Conservation (phyloP, 64 coral and sea anemone genomes). For the Hydrozoanthus tunicans region DNA sequence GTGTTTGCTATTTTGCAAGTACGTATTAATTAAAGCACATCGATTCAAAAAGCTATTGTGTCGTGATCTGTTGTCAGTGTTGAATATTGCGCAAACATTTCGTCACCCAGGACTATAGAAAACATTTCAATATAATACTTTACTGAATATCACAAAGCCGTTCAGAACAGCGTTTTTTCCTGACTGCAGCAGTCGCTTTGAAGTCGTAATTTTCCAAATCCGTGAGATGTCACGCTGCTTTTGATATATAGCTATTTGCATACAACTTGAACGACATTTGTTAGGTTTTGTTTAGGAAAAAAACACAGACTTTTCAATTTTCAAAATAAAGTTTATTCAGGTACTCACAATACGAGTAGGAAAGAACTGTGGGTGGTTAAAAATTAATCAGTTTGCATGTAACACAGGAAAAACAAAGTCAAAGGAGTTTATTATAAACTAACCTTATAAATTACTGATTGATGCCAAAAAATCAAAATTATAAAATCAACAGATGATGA, state of each 20-base stretch:
- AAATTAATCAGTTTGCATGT: neutral
- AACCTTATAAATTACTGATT: no score
- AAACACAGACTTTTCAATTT: neutral
- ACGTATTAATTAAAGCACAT: neutral
- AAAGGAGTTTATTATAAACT: no score
- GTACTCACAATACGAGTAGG: neutral
- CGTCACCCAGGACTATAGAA: neutral
- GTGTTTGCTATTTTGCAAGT: neutral
- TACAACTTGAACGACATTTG: neutral
- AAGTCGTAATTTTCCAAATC: neutral
- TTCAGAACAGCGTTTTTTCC: no score
- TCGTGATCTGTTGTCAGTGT: neutral
- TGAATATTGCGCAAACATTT: neutral
- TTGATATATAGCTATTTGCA: no score
- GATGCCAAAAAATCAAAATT: no score
- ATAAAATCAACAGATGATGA: no score
- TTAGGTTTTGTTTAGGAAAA: neutral
- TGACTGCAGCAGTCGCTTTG: no score
- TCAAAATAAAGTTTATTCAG: neutral
- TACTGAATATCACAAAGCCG: neutral
- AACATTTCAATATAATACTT: neutral
- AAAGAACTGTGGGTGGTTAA: neutral
- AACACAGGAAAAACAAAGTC: no score
- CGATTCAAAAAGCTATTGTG: constrained; percentile 7
- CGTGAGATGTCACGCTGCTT: neutral